phyloP scores from a whole-genome alignment of 2,888 invertebrate species.

The Epistrophe grossulariae region DNA sequence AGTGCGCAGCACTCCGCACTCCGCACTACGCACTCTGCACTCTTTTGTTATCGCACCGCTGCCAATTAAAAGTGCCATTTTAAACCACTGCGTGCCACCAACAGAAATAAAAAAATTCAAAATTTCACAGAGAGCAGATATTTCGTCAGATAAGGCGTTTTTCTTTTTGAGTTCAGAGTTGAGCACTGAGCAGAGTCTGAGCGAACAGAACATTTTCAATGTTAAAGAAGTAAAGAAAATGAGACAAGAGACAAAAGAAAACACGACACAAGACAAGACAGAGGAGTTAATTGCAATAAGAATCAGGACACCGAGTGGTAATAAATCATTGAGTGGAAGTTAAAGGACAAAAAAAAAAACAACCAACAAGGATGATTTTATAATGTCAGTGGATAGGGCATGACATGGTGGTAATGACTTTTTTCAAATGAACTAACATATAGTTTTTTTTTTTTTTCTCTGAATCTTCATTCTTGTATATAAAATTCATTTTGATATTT shows the following conservation, averaged over 20 bases:
- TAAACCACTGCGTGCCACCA: too few relatives aligned
- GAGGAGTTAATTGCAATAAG: slow-evolving; percentile 30
- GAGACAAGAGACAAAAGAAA: background rate
- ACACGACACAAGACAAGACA: slow-evolving; percentile 22
- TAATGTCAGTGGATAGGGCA: slow-evolving; percentile 23
- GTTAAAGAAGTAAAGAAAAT: too few relatives aligned
- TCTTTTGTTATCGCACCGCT: too few relatives aligned
- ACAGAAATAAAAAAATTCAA: too few relatives aligned
- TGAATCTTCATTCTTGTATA: background rate
- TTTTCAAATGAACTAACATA: slow-evolving; percentile 38
- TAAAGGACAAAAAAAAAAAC: slow-evolving; percentile 4
- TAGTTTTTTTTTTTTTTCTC: slow-evolving; percentile 32
- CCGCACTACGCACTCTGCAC: too few relatives aligned
- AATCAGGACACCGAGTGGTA: slow-evolving; percentile 35
- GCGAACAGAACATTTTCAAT: too few relatives aligned
- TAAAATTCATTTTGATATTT: slow-evolving; percentile 10
- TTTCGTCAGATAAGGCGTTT: too few relatives aligned
- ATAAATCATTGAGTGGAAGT: slow-evolving; percentile 51
- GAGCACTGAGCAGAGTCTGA: too few relatives aligned
- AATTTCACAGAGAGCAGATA: too few relatives aligned
- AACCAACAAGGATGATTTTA: slow-evolving; percentile 26
- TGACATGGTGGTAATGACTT: slow-evolving; percentile 47
- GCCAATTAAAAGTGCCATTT: too few relatives aligned
- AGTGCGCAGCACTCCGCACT: too few relatives aligned
- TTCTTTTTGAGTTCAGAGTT: too few relatives aligned